Percentiles rank a stretch among this genome's conserved stretches.
phyloP scores from a whole-genome alignment of 2,113 vertebrate genomes.

The Nannospalax galili region DNA sequence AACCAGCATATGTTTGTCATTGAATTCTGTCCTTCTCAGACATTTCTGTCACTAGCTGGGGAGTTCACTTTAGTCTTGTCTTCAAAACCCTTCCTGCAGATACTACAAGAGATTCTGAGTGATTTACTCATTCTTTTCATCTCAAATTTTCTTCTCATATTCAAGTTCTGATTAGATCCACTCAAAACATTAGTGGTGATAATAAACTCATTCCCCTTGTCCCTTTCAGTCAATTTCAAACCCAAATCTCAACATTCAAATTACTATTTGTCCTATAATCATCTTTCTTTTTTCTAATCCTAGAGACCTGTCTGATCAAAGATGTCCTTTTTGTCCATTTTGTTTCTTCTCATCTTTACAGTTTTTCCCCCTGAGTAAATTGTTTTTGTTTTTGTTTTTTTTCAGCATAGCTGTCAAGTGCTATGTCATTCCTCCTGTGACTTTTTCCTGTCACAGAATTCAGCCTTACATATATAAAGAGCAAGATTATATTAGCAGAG shows the following conservation, averaged over 20 bases:
- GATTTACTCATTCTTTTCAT: background rate
- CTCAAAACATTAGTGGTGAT: constrained; percentile 47
- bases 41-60: background rate
- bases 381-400: constrained; percentile 1
- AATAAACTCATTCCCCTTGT: background rate
- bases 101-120: background rate
- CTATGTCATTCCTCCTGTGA: constrained; percentile 31
- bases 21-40: background rate
- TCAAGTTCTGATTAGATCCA: background rate
- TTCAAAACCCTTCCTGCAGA: background rate
- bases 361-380: constrained; percentile 32
- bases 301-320: constrained; percentile 19
- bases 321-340: background rate
- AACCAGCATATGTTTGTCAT: background rate
- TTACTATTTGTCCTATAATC: constrained; percentile 3
- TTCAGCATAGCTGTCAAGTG: constrained; percentile 21
- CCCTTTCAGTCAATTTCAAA: constrained; percentile 62
- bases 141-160: constrained; percentile 22
- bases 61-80: background rate
- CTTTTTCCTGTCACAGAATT: constrained; percentile 13
- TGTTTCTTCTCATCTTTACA: constrained; percentile 47
- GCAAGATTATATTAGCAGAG: background rate
- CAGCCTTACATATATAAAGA: constrained; percentile 38
- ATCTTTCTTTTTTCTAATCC: rapidly evolving
- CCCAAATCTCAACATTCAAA: constrained; percentile 1